Evolutionary conservation across 2,888 invertebrate genomes (phyloP).

Genomic region (Tridacna crocea): DNA sequence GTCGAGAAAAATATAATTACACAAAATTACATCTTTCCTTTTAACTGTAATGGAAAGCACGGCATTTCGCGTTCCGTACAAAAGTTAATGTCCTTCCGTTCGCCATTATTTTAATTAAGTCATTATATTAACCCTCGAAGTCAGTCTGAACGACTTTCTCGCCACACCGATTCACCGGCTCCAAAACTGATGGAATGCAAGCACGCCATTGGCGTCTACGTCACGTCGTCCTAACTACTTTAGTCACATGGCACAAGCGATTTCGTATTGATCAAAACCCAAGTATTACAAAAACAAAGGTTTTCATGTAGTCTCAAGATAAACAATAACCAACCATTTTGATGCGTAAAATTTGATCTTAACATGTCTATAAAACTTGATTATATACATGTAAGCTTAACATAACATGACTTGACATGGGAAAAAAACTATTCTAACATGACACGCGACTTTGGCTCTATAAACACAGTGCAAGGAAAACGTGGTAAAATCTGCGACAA

Average conservation of each 20-base stretch:
- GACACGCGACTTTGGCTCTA: too few species aligned
- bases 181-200: slow-evolving; percentile 8
- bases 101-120: slow-evolving; percentile 60
- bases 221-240: background rate
- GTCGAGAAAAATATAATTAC: slow-evolving; percentile 46
- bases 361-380: too few species aligned
- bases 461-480: too few species aligned
- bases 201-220: slow-evolving; percentile 14
- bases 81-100: slow-evolving; percentile 43
- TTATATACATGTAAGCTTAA: too few species aligned
- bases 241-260: background rate
- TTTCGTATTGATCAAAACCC: background rate
- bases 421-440: too few species aligned
- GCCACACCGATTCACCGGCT: slow-evolving; percentile 12
- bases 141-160: slow-evolving; percentile 11
- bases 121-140: slow-evolving; percentile 44
- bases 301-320: too few species aligned
- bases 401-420: too few species aligned
- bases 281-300: too few species aligned
- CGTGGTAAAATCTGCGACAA: too few species aligned
- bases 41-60: slow-evolving; percentile 55
- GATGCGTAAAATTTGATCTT: too few species aligned
- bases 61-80: slow-evolving; percentile 19
- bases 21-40: slow-evolving; percentile 53
- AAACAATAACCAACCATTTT: too few species aligned